Base-by-base conservation (phyloP, 2,113 vertebrate species). In the Neogale vison region DNA sequence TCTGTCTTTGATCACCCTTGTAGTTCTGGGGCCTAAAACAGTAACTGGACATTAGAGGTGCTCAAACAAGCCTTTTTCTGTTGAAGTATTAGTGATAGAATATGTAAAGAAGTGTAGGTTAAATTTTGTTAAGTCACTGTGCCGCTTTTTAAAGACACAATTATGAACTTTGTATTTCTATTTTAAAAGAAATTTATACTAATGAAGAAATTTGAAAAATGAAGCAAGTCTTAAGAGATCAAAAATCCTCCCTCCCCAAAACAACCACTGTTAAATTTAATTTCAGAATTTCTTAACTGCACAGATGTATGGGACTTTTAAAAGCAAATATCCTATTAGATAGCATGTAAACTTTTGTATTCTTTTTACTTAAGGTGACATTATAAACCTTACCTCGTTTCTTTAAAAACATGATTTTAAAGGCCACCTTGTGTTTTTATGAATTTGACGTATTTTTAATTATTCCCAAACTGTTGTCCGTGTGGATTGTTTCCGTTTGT, bases 161-260 rank as follows among this genome's bases (percentile, higher is more conserved):
- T 42, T 88, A 29, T 55, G 34, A 36, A 95, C 29, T 77, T 95
- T 80, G n/a, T 63, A 63, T 85, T 95, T 93, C 29, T 1, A 5
- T 31, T 67, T 94, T 85, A 61, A 94, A 79, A 79, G 84, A n/a
- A 31, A n/a, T 55, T 80, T 83, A 50, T 93, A 88, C 67, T 61
- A 82, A 63, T 79, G 52, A 92, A 65, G 72, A 95, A 55, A 77
- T 93, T 95, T 34, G 61, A 17, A 63, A 93, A 92, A 93, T 88
- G 61, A 45, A 61, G 34, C 79, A 93, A 92, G 9, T 4, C 61
- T 95, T 93, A 71, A 82, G 18, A 9, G 45, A 29, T 29, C 8
- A 15, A 26, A 74, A 94, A 24, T 59, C 12, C 21, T 91, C 45
- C 45, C 39, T 91, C 13, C 34, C 36, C 36, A 47, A 84, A 79